These are phyloP conservation scores for Lacanobia wlatinum DNA, from an alignment of 2,888 invertebrate genomes.

Conservation along the genomic window DNA sequence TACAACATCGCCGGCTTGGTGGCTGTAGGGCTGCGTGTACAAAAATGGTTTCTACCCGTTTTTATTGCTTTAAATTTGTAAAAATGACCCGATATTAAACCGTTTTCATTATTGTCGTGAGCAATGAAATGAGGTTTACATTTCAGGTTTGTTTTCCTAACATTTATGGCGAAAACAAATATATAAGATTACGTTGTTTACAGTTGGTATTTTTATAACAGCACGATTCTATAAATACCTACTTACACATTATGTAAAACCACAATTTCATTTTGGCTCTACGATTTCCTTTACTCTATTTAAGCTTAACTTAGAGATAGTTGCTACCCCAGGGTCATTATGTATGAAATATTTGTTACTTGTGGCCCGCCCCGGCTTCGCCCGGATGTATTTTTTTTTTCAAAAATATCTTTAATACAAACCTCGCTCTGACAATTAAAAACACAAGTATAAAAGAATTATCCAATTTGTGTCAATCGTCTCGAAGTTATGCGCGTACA, in stretches of 20 bases:
- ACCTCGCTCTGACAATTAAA: no score
- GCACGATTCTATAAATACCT: slow-evolving; percentile 15
- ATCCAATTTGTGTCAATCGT: no score
- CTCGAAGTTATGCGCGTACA: no score
- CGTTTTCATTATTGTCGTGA: slow-evolving; percentile 60
- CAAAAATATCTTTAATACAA: no score
- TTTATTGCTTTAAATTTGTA: slow-evolving; percentile 77
- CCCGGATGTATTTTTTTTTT: no score
- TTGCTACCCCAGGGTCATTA: no score
- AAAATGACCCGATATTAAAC: slow-evolving; percentile 63
- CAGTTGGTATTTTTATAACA: slow-evolving; percentile 16
- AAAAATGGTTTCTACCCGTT: slow-evolving; percentile 71
- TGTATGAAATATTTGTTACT: no score
- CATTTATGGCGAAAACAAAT: slow-evolving; percentile 38
- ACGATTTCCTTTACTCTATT: background rate
- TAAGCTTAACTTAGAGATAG: no score
- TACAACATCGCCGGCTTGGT: slow-evolving; percentile 64
- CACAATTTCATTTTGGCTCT: background rate
- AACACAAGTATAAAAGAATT: no score
- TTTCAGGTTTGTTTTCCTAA: slow-evolving; percentile 43
- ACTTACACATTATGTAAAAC: slow-evolving; percentile 1
- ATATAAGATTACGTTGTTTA: slow-evolving; percentile 27
- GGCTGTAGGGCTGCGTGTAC: slow-evolving; percentile 75
- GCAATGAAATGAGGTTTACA: slow-evolving; percentile 50
- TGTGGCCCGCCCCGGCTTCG: no score